Base-by-base conservation (phyloP, 2,888 invertebrate genomes). In the Nymphalis c-album region DNA sequence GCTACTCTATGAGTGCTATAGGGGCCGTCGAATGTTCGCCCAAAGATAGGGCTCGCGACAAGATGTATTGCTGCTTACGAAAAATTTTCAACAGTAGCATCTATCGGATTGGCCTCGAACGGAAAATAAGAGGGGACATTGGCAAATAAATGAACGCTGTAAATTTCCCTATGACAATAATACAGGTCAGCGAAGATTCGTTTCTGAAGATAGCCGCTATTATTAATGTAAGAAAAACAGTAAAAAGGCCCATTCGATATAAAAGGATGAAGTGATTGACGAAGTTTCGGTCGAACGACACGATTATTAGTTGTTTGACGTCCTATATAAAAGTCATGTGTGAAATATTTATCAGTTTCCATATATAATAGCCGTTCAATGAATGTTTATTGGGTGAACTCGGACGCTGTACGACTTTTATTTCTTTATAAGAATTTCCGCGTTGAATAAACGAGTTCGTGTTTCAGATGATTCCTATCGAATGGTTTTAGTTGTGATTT, bases 61-160 rank as follows among this genome's bases (percentile, higher is more conserved):
- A 92, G 92, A 92, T 87, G 88, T 89, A 92, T 93, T 87, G 88
- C 91, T 91, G 91, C 92, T 92, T 92, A 91, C 91, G 91, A 91
- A 91, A 91, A 92, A 89, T 89, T 91, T 91, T 91, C 92, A 91
- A 90, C 90, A 88, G 88, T 87, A 84, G 85, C 86, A 80, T 86
- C 88, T 90, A 90, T 89, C 89, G 86, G 90, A 92, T 92, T 91
- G 89, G 90, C 88, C 85, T 83, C 87, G 86, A 92, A 91, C 90
- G 89, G 89, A 92, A 92, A 92, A 92, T 92, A 92, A 93, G 91
- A 91, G 90, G 92, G 90, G 90, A 88, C 86, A 87, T 78, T 83
- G 84, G 85, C 86, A 88, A 87, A 92, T 91, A 91, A 91, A 91
- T 91, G 91, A 91, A 78, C 81, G 89, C 81, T 82, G 86, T 92